Percentiles rank a stretch among this genome's conserved stretches.
Evolutionary conservation across 2,797 vertebrate species (phyloP).

Genomic region (Esox masquinongy): DNA sequence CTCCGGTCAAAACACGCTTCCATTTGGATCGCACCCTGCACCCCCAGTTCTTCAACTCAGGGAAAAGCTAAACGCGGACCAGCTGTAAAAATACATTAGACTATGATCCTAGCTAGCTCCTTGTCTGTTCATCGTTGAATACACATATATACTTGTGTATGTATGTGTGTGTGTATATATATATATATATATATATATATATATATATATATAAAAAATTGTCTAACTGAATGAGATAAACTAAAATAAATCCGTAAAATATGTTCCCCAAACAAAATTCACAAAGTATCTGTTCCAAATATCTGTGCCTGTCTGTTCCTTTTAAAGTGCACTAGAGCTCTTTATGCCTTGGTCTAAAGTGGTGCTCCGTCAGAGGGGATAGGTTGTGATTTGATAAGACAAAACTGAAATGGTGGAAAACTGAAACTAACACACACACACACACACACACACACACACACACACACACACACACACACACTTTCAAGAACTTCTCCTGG

Average conservation of each 20-base stretch:
- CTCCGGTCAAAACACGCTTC: not conserved
- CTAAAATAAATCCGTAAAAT: slow-evolving; percentile 64
- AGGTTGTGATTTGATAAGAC: slow-evolving; percentile 1
- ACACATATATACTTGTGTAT: slow-evolving; percentile 40
- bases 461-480: not conserved
- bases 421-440: not conserved
- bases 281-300: slow-evolving; percentile 5
- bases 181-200: too few relatives aligned
- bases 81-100: slow-evolving; percentile 78
- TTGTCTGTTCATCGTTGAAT: slow-evolving; percentile 60
- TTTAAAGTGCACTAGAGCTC: not conserved
- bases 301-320: not conserved
- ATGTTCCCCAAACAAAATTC: slow-evolving; percentile 41
- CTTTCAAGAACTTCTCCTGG: too few relatives aligned
- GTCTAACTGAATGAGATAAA: slow-evolving; percentile 72
- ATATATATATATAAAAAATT: slow-evolving; percentile 28
- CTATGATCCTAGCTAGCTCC: slow-evolving; percentile 43
- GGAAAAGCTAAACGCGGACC: slow-evolving; percentile 56
- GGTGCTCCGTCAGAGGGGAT: not conserved
- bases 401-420: not conserved
- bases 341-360: not conserved
- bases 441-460: too few relatives aligned
- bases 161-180: too few relatives aligned
- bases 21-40: not conserved
- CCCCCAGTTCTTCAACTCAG: slow-evolving; percentile 58